Base-by-base conservation (phyloP, 2,888 invertebrate species). In the Prosopocoilus inquinatus region DNA sequence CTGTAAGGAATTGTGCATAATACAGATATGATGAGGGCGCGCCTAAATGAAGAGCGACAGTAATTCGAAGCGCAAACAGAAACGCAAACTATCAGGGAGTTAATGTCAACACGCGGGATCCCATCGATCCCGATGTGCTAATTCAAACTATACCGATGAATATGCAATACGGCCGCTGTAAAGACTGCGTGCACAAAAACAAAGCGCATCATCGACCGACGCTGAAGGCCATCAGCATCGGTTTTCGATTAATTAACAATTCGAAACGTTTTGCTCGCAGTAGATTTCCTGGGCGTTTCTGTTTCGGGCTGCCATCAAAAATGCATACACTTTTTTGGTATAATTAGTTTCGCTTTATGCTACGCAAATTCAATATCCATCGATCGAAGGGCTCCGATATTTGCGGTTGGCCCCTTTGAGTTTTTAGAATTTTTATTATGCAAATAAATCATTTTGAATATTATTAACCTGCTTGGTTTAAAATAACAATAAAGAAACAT, bases 201-300 rank as follows among this genome's bases (percentile, higher is more conserved):
- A 59, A 54, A 59, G 60, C 57, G 44, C 58, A 59, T 62, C 59
- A 60, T 50, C 47, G 53, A 47, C 38, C 47, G 45, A 41, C 49
- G 60, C 59, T 53, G 55, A 56, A 58, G 62, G 64, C 58, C 60
- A 60, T 62, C 55, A 57, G 55, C 63, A 66, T 66, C 53, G 64
- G 64, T 64, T 64, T 66, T 64, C 64, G 60, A 66, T 66, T 66
- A 64, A 64, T 66, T 65, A 64, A 62, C 60, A 59, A 65, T 63
- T 62, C 61, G 59, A 57, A 60, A 46, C 59, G 58, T 61, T 61
- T 61, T 59, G 52, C 57, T 56, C 55, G 47, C 13, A 28, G 32
- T 13, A 9, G 34, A 20, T 9, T 16, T 32, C 33, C 41, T 41
- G 15, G 34, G 12, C 41, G 50, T 50, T 50, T 32, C 38, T 20